Base-by-base conservation (phyloP, 1,140 invertebrate genomes). In the Ips nitidus region DNA sequence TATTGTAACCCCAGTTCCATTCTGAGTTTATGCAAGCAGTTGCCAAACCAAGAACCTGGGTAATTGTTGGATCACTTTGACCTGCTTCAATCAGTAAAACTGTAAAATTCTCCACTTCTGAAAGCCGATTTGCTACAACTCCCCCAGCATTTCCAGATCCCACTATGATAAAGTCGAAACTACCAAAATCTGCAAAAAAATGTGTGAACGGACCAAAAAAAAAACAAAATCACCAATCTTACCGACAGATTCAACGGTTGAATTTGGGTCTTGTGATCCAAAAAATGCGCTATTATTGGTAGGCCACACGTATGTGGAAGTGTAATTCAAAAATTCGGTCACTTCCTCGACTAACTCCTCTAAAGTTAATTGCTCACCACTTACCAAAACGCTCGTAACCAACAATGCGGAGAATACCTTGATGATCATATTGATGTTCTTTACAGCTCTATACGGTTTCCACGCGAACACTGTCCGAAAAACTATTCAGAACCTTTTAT, bases 1-100 rank as follows among this genome's bases (percentile, higher is more conserved):
- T 90, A 69, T 81, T 85, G 73, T 93, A 94, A 8, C 88, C 86
- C 91, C 92, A 94, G 79, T 92, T 93, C 8, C 4, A 55, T 1
- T 53, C 36, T 55, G 62, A 55, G 2, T 39, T 40, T 1, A 65
- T 5, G 22, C 53, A 56, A 65, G 5, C 8, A 3, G 40, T 1
- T 6, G 4, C 83, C 41, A 82, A 84, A 77, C 69, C 4, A 75
- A 47, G 52, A 42, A 63, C 22, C 41, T 69, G 43, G 39, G 43
- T 41, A 7, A 69, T 63, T 4, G 7, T 52, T 4, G 43, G 45
- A 41, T 65, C 69, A 37, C 74, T 57, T 6, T 37, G 58, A 59
- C 90, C 90, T 6, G 87, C 88, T 80, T 91, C 89, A 69, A 94
- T 66, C 1, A 94, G 75, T 43, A 94, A 80, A 4, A 94, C 86